These are phyloP conservation scores for Mythimna impura DNA, from an alignment of 2,888 invertebrate genomes.

Conservation along the genomic window DNA sequence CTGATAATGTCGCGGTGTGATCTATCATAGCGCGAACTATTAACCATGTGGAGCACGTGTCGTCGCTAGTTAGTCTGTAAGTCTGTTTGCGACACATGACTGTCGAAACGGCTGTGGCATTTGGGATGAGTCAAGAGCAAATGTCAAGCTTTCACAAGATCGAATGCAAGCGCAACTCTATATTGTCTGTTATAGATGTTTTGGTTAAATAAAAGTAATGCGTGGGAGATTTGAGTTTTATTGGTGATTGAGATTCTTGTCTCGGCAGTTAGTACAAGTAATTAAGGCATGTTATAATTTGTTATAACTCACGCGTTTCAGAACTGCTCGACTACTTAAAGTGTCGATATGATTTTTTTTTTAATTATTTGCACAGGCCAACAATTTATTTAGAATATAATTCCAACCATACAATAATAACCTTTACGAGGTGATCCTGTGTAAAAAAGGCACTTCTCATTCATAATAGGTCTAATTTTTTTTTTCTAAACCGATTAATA, in stretches of 20 bases:
- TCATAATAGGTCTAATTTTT: no score
- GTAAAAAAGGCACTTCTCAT: no score
- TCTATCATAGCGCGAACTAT: slow-evolving; percentile 42
- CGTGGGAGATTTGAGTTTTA: slow-evolving; percentile 1
- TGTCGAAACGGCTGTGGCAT: slow-evolving; percentile 77
- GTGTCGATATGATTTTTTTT: background rate
- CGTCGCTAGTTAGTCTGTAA: slow-evolving; percentile 45
- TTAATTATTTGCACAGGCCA: no score
- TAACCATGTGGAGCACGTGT: slow-evolving; percentile 42
- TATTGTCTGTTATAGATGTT: slow-evolving; percentile 54
- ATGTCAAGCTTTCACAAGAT: slow-evolving; percentile 76
- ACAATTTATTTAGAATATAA: no score
- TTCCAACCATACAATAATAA: no score
- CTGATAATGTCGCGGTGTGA: slow-evolving; percentile 33
- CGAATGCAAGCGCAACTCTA: slow-evolving; percentile 30
- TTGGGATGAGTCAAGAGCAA: slow-evolving; percentile 72
- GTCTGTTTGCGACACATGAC: slow-evolving; percentile 56
- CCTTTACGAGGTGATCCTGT: no score
- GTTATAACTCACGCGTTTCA: background rate
- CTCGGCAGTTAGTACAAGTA: background rate
- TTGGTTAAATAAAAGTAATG: slow-evolving; percentile 20
- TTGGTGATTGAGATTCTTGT: slow-evolving; percentile 31
- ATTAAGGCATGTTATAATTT: background rate
- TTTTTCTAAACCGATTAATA: no score
- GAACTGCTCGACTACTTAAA: background rate